Base-by-base conservation (phyloP, 1,140 invertebrate species). In the Diachasma alloeum region DNA sequence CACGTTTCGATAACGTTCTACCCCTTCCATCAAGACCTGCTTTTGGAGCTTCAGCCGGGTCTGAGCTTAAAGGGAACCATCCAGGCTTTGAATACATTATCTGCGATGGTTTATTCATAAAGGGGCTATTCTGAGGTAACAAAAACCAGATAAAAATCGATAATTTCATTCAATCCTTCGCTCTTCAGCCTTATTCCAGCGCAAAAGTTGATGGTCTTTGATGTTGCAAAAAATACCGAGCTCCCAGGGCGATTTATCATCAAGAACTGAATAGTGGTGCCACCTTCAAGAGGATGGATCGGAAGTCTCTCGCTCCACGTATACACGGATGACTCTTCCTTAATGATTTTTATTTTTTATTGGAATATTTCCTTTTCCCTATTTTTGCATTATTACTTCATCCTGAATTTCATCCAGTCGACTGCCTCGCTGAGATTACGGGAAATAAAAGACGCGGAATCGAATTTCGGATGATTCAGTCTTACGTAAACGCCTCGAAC, bases 211-310 rank as follows among this genome's bases (percentile, higher is more conserved):
- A 13, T 26, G 59, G 59, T 19, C 59, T 26, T 63, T 63, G 59
- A 31, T 63, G 24, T 15, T 4, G 8, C 19, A 59, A 63, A 31
- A 63, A 63, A 26, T 26, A 63, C 59, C 3, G 13, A 13, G 8
- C 8, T 19, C 59, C 17, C 15, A 15, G 24, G 19, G 24, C 24
- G 24, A 63, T 68, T 39, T 68, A 68, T 66, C 24, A 66, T 68
- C 66, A 26, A 19, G 36, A 68, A 68, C 24, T 68, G 26, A 37
- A 68, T 37, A 36, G 36, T 68, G 66, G 36, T 68, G 31, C 66
- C 66, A 68, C 36, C 66, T 68, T 68, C 15, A 68, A 68, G 66
- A 37, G 66, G 66, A 68, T 68, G 36, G 66, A 68, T 26, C 59
- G 19, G 26, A 63, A 63, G 59, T 9, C 39, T 53, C 15, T 53